Percentiles rank a stretch among this genome's conserved stretches.
Evolutionary conservation across 2,797 vertebrate genomes (phyloP).

Genomic region (Tympanoctomys barrerae): DNA sequence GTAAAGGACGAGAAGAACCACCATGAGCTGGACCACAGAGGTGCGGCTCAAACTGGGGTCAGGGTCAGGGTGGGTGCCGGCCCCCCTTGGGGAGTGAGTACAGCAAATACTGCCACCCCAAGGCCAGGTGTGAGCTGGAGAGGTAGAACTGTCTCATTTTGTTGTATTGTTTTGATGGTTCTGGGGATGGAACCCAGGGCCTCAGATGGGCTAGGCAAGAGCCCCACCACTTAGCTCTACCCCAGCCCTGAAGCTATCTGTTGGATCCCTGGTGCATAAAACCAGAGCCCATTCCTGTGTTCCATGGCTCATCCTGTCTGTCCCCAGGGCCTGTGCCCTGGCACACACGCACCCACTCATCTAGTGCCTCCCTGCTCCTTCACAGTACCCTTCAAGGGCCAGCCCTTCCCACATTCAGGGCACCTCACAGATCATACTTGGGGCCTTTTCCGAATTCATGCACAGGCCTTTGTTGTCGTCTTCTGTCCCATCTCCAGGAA

Average conservation of each 20-base stretch:
- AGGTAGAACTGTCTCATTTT: background rate
- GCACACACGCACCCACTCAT: background rate
- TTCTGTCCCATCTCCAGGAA: background rate
- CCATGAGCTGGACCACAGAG: slow-evolving; percentile 97
- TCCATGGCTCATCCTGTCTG: background rate
- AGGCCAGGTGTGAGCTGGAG: background rate
- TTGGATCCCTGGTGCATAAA: background rate
- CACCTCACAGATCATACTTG: background rate
- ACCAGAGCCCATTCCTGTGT: fast-evolving
- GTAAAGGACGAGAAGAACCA: slow-evolving; percentile 99
- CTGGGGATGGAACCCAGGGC: background rate
- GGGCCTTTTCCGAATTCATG: background rate
- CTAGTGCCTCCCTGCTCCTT: background rate
- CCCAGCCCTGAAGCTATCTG: background rate
- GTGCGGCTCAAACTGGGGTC: slow-evolving; percentile 85
- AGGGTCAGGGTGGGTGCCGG: background rate
- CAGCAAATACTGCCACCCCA: background rate
- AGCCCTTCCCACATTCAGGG: background rate
- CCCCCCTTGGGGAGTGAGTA: background rate
- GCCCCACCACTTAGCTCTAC: background rate
- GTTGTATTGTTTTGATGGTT: background rate
- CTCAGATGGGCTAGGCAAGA: background rate
- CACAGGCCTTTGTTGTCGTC: background rate
- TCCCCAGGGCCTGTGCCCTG: background rate
- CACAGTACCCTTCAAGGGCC: background rate